Evolutionary conservation across 2,797 vertebrate species (phyloP).

Genomic region (Saxicola maurus): DNA sequence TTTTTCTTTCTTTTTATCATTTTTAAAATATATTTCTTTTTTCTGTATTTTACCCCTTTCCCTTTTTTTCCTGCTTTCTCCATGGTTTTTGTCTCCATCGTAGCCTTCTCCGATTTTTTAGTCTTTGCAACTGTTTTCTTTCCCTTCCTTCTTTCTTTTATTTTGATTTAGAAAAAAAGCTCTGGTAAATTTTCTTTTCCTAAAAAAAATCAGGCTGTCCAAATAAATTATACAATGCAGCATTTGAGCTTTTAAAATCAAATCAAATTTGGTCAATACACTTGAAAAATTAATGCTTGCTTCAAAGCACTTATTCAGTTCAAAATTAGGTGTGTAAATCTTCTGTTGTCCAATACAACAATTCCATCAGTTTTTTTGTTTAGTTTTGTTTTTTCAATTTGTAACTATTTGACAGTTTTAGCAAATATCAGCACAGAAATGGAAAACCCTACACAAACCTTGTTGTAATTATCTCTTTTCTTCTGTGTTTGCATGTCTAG

Average conservation of each 20-base stretch:
- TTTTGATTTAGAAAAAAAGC: constrained; percentile 30
- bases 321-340: constrained; percentile 48
- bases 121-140: constrained; percentile 31
- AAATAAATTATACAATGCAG: constrained; percentile 19
- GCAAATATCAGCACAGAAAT: constrained; percentile 51
- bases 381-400: background rate
- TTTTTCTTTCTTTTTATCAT: constrained; percentile 56
- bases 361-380: constrained; percentile 36
- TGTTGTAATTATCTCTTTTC: constrained; percentile 75
- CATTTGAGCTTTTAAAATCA: constrained; percentile 38
- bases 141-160: constrained; percentile 28
- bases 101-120: constrained; percentile 7
- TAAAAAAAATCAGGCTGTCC: background rate
- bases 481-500: constrained; percentile 72
- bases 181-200: background rate
- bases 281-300: constrained; percentile 25
- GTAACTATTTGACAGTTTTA: constrained; percentile 31
- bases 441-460: constrained; percentile 68
- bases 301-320: constrained; percentile 36
- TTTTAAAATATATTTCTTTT: background rate
- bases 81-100: constrained; percentile 10
- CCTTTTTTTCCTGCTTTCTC: constrained; percentile 33
- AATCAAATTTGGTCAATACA: constrained; percentile 16
- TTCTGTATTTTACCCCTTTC: constrained; percentile 24
- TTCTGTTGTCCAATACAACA: constrained; percentile 8